phyloP scores from a whole-genome alignment of 2,113 vertebrate species.

The Brienomyrus brachyistius region DNA sequence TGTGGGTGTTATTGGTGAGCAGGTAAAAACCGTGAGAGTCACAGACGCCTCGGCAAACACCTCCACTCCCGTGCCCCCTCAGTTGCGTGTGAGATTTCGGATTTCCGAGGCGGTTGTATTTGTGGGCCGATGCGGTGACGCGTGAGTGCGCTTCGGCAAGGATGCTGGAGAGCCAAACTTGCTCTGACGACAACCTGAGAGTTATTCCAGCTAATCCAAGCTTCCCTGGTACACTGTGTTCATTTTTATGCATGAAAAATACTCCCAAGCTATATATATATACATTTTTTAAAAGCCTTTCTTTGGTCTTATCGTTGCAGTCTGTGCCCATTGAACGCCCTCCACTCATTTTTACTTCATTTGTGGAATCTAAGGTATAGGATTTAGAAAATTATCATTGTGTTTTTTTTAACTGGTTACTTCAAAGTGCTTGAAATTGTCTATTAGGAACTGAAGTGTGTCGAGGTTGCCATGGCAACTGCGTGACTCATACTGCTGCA shows the following conservation, averaged over 20 bases:
- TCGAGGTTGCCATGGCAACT: conserved; percentile 62
- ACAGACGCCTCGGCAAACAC: not conserved
- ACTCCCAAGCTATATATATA: not conserved
- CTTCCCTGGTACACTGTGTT: not conserved
- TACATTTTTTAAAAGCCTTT: not conserved
- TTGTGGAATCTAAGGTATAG: conserved; percentile 26
- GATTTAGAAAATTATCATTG: not conserved
- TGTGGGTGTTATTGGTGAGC: not conserved
- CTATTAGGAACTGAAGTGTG: conserved; percentile 52
- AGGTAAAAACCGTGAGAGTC: not conserved
- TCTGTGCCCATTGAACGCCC: not conserved
- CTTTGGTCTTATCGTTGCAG: not conserved
- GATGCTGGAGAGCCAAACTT: not conserved
- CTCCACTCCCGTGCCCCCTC: not conserved
- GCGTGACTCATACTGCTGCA: conserved; percentile 66
- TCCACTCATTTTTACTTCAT: conserved; percentile 21
- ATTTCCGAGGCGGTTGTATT: not conserved
- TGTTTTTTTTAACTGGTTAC: not conserved
- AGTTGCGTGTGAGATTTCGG: not conserved
- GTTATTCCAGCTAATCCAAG: not conserved
- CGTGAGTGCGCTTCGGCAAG: not conserved
- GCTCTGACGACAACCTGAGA: not conserved
- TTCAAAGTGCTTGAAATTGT: conserved; percentile 14
- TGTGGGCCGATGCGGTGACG: not conserved
- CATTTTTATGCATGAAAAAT: not conserved